Percentiles rank a stretch among this genome's conserved stretches.
These are phyloP conservation scores for Atrichornis clamosus DNA, from an alignment of 2,113 vertebrate genomes.

Conservation along the genomic window DNA sequence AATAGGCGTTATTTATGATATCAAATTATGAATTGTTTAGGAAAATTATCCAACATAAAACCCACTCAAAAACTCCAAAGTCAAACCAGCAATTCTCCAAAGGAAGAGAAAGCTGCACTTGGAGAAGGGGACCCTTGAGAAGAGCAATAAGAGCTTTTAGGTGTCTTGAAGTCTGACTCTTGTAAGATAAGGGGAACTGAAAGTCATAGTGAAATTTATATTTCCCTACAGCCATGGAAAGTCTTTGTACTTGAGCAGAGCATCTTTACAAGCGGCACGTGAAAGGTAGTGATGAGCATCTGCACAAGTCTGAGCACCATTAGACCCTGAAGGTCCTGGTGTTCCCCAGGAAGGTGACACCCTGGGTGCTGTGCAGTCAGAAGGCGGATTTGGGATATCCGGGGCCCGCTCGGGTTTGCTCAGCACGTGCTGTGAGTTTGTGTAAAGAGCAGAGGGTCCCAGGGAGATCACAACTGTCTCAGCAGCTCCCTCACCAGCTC, in stretches of 20 bases:
- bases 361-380: not conserved
- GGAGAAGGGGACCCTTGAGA: not conserved
- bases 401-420: not conserved
- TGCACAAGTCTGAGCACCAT: not conserved
- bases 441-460: not conserved
- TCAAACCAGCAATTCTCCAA: not conserved
- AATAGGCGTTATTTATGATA: not conserved
- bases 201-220: not conserved
- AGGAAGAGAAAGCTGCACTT: not conserved
- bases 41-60: not conserved
- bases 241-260: not conserved
- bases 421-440: not conserved
- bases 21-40: not conserved
- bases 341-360: not conserved
- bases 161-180: not conserved
- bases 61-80: not conserved
- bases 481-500: constrained; percentile 30
- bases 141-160: not conserved
- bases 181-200: not conserved
- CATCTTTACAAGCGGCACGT: not conserved
- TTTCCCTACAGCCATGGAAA: not conserved
- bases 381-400: not conserved
- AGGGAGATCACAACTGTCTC: not conserved
- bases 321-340: rapidly evolving
- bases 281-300: not conserved